Evolutionary conservation across 2,113 vertebrate species (phyloP).

Genomic region (Dasypus novemcinctus): DNA sequence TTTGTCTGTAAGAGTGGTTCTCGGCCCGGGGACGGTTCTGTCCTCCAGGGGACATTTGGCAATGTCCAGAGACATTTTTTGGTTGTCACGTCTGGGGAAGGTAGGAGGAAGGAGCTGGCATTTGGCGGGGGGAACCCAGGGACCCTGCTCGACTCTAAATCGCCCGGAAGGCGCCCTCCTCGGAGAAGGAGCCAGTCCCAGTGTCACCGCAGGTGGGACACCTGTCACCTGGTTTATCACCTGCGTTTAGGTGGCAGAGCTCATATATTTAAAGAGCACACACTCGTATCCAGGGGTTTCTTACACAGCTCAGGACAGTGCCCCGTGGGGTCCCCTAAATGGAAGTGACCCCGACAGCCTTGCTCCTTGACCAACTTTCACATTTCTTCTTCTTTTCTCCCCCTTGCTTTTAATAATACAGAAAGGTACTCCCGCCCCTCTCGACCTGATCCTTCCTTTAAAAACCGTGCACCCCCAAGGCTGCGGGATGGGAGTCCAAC

Average conservation of each 20-base stretch:
- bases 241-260: neutral
- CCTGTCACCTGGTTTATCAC: rapidly evolving
- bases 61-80: neutral
- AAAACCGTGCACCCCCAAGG: neutral
- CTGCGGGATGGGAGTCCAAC: neutral
- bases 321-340: neutral
- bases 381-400: no score
- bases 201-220: no score
- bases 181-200: neutral
- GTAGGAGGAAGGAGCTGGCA: neutral
- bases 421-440: neutral
- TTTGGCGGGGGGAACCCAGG: neutral
- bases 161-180: neutral
- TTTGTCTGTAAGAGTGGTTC: neutral
- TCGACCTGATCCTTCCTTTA: no score
- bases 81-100: neutral
- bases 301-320: neutral
- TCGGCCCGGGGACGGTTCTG: neutral
- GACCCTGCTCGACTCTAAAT: neutral
- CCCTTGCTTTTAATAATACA: neutral
- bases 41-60: neutral
- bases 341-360: neutral
- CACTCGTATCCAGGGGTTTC: rapidly evolving
- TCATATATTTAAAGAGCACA: neutral
- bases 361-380: neutral